These are phyloP conservation scores for Cantharis rufa DNA, from an alignment of 2,888 invertebrate species.

Conservation along the genomic window DNA sequence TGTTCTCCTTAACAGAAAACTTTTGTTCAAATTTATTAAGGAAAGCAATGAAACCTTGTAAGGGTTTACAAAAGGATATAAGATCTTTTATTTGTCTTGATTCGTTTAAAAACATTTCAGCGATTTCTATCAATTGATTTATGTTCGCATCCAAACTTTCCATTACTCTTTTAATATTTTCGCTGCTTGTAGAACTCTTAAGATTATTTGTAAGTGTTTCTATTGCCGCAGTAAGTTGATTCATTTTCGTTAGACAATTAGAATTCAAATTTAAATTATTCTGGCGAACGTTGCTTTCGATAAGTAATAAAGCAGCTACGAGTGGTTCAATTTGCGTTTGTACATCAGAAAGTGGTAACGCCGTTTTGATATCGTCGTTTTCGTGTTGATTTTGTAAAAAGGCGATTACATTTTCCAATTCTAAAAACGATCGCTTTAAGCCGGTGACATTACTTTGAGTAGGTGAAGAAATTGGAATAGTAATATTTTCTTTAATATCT, in stretches of 20 bases:
- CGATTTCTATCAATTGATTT: not conserved
- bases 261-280: not conserved
- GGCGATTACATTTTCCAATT: not conserved
- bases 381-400: not conserved
- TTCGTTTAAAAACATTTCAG: not conserved
- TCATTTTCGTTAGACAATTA: not conserved
- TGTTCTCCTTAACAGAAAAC: not conserved
- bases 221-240: conserved; percentile 11
- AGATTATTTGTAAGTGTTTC: conserved; percentile 2
- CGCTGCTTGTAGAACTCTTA: not conserved
- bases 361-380: not conserved
- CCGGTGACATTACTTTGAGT: not conserved
- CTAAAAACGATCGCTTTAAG: not conserved
- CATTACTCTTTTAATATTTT: not conserved
- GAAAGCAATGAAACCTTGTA: conserved; percentile 9
- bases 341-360: not conserved
- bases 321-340: not conserved
- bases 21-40: not conserved
- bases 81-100: not conserved
- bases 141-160: not conserved
- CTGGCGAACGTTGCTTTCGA: not conserved
- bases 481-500: not conserved
- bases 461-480: not conserved
- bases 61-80: not conserved
- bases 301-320: not conserved